Percentiles rank a stretch among this genome's conserved stretches.
These are phyloP conservation scores for Trachops cirrhosus DNA, from an alignment of 2,797 vertebrate species.

Conservation along the genomic window DNA sequence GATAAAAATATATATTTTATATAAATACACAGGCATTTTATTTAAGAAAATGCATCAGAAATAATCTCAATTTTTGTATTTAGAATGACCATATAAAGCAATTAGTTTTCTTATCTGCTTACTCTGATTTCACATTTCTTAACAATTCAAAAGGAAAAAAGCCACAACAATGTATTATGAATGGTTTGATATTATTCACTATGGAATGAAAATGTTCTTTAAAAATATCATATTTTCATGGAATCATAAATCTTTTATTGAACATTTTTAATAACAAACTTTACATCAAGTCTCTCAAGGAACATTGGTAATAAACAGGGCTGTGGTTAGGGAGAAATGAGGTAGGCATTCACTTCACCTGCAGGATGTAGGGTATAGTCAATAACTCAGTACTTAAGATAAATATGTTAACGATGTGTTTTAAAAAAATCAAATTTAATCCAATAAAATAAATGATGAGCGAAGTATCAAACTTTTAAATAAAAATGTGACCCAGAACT, in stretches of 20 bases:
- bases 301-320: background rate
- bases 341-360: background rate
- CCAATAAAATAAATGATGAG: background rate
- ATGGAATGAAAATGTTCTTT: background rate
- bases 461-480: background rate
- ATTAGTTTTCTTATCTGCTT: background rate
- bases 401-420: background rate
- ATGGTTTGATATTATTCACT: background rate
- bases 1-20: background rate
- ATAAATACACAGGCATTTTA: background rate
- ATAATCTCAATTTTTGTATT: background rate
- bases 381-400: background rate
- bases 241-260: background rate
- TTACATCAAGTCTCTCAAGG: background rate
- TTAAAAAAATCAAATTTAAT: background rate
- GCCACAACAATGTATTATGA: background rate
- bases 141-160: background rate
- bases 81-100: background rate
- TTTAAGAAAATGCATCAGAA: background rate
- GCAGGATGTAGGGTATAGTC: background rate
- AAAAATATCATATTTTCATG: background rate
- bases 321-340: background rate
- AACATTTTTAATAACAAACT: background rate
- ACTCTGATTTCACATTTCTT: background rate
- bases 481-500: background rate